Evolutionary conservation across 2,888 invertebrate species (phyloP), one percentile per base, ranked within the genome.

Genomic region (Plagiodera versicolora): DNA sequence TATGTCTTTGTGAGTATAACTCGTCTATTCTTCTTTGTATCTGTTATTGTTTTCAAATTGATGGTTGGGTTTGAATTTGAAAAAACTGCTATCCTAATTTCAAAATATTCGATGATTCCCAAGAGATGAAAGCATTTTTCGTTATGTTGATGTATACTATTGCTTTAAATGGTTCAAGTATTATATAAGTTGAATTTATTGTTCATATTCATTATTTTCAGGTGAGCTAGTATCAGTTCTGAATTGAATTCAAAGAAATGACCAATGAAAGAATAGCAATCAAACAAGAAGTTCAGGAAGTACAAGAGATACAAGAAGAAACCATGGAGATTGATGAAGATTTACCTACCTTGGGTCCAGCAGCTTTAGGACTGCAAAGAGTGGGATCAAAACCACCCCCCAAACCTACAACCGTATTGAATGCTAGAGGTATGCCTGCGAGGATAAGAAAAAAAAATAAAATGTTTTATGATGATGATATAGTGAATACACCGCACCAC

Each of bases 351-450:
- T 86, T 92, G 66, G 91, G 91, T 1, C 89, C 91, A 46, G 92
- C 92, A 49, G 89, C 90, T 45, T 83, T 93, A 58, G 93, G 92
- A 5, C 80, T 93, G 30, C 91, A 92, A 74, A 85, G 92, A 74
- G 92, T 93, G 46, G 93, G 93, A 16, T 88, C 91, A 1, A 90
- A 90, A 61, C 88, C 89, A 58, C 87, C 86, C 77, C 87, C 87
- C 57, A 85, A 88, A 72, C 89, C 89, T 11, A 84, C 86, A 72
- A 84, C 85, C 3, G 89, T 90, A 68, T 81, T 94, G 1, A 94
- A 94, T 77, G 89, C 92, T 1, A 85, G 94, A 72, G 94, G 94
- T 48, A 94, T 93, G 92, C 95, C 95, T 56, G 93, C 92, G 4
- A 85, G 95, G 60, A 94, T 94, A 68, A 85, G 95, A 28, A 95